Evolutionary conservation across 2,113 vertebrate genomes (phyloP), one percentile per base, ranked within the genome.

Genomic region (Catharus fuscescens): DNA sequence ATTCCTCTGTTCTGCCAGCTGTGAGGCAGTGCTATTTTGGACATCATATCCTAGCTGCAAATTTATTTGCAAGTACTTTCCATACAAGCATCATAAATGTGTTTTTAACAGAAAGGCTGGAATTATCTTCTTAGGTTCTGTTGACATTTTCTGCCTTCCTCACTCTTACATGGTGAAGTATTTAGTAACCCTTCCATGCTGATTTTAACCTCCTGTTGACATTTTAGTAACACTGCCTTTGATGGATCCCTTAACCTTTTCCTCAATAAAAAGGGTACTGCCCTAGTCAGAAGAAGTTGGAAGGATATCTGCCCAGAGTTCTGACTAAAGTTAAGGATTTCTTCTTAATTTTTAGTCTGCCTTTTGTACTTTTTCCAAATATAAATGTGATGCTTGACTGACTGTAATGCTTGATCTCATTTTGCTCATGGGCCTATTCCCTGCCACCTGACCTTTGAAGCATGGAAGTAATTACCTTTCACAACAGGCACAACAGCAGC

Each of bases 361-460:
- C 36, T 83, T 67, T 28, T 9, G 1, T 53, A n/a, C 24, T 65
- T 80, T 61, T 42, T 23, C 32, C 60, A 77, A 21, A 32, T 56
- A 18, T 7, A 34, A 62, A 66, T 14, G 29, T 8, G 61, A 70
- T 50, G 71, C 54, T 32, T 54, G 48, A 86, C 73, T 56, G 56
- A 45, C 45, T 40, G 28, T 2, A 50, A 26, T 3, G 29, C 47
- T 70, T 38, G 62, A 76, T 59, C 57, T 84, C 18, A 23, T 62
- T 89, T 61, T 88, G 80, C 60, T 90, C 24, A 6, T 4, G 73
- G 80, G 77, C 25, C 62, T 44, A 3, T 38, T 81, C 65, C 53
- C 64, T 84, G 52, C 13, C 70, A 90, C 19, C 59, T 92, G 93
- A 95, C 90, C 79, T 93, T 31, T 92, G 88, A 89, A 80, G 70